Percentiles rank a stretch among this genome's conserved stretches.
These are phyloP conservation scores for Drosophila diplacantha DNA, from an alignment of 2,888 invertebrate genomes.

Conservation along the genomic window DNA sequence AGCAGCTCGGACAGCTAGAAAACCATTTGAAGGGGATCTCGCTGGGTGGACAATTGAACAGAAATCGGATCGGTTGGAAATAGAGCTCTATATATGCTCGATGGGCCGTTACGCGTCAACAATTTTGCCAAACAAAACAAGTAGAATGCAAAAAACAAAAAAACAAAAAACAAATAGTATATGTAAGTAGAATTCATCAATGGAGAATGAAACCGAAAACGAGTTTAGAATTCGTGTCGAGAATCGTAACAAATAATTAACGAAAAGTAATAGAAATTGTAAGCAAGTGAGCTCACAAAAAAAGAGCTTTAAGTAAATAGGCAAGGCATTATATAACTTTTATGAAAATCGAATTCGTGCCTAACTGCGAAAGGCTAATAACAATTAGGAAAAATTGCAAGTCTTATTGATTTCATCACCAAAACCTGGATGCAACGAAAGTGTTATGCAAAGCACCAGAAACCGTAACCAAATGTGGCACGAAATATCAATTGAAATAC, in stretches of 20 bases:
- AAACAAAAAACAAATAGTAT: neutral
- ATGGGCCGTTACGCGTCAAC: slow-evolving; percentile 18
- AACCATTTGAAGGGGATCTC: slow-evolving; percentile 11
- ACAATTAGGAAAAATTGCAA: slow-evolving; percentile 15
- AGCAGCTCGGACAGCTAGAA: slow-evolving; percentile 6
- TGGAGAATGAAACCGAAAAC: slow-evolving; percentile 19
- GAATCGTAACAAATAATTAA: slow-evolving; percentile 14
- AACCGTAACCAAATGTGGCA: slow-evolving; percentile 10
- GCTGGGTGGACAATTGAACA: slow-evolving; percentile 11
- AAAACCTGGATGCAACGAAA: slow-evolving; percentile 20
- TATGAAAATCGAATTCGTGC: slow-evolving; percentile 27
- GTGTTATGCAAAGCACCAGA: slow-evolving; percentile 14
- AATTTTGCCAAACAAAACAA: slow-evolving; percentile 10
- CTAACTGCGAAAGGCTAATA: slow-evolving; percentile 8
- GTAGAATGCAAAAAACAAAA: neutral
- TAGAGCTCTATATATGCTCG: neutral
- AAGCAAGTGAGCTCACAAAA: neutral
- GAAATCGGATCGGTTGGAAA: slow-evolving; percentile 9
- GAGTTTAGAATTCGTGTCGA: slow-evolving; percentile 11
- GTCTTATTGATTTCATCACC: slow-evolving; percentile 14
- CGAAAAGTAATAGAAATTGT: slow-evolving; percentile 1
- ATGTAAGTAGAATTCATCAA: slow-evolving; percentile 11
- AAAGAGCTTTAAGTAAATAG: neutral
- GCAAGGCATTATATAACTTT: slow-evolving; percentile 2
- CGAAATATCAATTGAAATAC: slow-evolving; percentile 13